Evolutionary conservation across 2,888 invertebrate species (phyloP).

Genomic region (Drosophila multiciliata): DNA sequence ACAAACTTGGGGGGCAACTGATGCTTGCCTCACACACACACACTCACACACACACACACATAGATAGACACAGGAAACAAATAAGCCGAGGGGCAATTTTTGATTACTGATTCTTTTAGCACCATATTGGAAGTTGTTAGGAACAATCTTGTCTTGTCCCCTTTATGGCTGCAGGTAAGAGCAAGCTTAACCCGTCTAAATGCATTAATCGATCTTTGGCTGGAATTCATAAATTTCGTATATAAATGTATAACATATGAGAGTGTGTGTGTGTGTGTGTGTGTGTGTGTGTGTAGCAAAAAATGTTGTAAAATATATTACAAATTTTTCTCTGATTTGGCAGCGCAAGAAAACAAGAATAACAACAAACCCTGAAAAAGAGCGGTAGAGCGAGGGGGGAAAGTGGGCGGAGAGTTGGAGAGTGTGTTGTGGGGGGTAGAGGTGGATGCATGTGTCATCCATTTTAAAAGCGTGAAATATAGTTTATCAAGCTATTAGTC

Average conservation of each 20-base stretch:
- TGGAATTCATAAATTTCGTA: too few relatives aligned
- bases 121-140: slow-evolving; percentile 4
- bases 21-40: slow-evolving; percentile 24
- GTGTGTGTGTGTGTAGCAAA: slow-evolving; percentile 3
- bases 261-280: neutral
- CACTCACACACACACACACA: neutral
- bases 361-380: neutral
- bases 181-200: neutral
- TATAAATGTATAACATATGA: neutral
- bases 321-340: slow-evolving; percentile 40
- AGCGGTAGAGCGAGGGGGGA: neutral
- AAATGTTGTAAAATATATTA: slow-evolving; percentile 23
- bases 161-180: neutral
- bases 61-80: slow-evolving; percentile 9
- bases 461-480: slow-evolving; percentile 63
- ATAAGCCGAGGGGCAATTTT: slow-evolving; percentile 21
- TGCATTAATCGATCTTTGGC: neutral
- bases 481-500: slow-evolving; percentile 76
- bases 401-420: neutral
- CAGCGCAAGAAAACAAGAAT: slow-evolving; percentile 16
- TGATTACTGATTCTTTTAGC: slow-evolving; percentile 16
- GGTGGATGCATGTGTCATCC: slow-evolving; percentile 38
- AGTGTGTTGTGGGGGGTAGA: neutral
- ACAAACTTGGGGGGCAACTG: slow-evolving; percentile 16
- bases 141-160: neutral